These are phyloP conservation scores for Patella pellucida DNA, from an alignment of 2,888 invertebrate species.

Conservation along the genomic window DNA sequence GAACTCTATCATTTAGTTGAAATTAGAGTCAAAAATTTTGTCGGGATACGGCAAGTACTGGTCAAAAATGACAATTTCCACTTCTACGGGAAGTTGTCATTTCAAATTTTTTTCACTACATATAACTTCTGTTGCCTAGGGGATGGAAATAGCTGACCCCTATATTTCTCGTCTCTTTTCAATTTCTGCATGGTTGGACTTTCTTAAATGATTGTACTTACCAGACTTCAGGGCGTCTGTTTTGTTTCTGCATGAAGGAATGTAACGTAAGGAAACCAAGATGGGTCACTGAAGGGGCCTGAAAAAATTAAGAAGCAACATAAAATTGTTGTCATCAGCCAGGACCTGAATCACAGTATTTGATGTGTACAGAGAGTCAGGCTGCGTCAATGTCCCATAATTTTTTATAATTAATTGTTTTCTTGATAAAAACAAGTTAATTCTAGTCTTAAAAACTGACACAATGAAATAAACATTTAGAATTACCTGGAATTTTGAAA, in stretches of 20 bases:
- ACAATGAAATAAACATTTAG: no score
- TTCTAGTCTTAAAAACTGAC: not conserved
- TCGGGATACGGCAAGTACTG: not conserved
- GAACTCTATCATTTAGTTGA: no score
- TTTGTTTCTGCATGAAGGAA: conserved; percentile 49
- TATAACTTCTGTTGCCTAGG: not conserved
- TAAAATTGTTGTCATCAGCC: not conserved
- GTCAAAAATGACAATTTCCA: not conserved
- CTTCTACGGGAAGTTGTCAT: not conserved
- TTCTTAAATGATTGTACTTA: conserved; percentile 34
- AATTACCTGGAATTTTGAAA: conserved; percentile 63
- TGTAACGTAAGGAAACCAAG: conserved; percentile 61
- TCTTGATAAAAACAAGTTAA: not conserved
- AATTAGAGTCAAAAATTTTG: no score
- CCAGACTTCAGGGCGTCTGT: conserved; percentile 61
- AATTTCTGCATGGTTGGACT: not conserved
- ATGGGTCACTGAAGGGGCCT: conserved; percentile 62
- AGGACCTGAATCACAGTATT: no score
- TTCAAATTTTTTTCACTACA: not conserved
- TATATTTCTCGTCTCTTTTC: not conserved
- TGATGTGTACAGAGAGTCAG: no score
- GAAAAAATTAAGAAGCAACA: conserved; percentile 25
- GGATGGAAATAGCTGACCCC: not conserved
- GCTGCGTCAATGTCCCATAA: no score
- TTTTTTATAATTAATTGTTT: not conserved